Evolutionary conservation across 2,113 vertebrate genomes (phyloP), one percentile per base, ranked within the genome.

Genomic region (Oophaga pumilio): DNA sequence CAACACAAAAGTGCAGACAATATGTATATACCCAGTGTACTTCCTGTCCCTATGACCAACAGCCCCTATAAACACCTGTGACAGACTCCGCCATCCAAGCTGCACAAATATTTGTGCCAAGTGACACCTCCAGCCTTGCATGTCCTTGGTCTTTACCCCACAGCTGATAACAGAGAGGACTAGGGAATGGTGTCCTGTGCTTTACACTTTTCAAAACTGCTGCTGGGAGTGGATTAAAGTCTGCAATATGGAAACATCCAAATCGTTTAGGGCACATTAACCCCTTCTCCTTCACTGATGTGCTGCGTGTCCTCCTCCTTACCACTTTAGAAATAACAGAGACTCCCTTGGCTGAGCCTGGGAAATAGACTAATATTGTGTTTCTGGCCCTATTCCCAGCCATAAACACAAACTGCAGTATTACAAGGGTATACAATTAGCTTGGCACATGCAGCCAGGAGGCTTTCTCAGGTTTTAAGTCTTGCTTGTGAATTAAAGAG

Each of bases 351-450:
- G 18, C 62, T 14, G 49, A 62, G 68, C 56, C 68, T 81, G 68
- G 78, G 66, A 81, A 73, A 74, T 87, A 59, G 77, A 71, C 86
- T 73, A 74, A 87, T 73, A 82, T 68, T 60, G 53, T 74, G 76
- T 53, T 28, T 1, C 66, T 82, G 86, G 86, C 86, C 79, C 18
- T 5, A 4, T 87, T 82, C 86, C 79, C 68, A 64, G 78, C 79
- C 53, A 62, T 60, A 73, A 87, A 74, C n/a, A 73, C 56, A 82
- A 86, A 74, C 66, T 82, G 78, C 86, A 74, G 78, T 59, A 87
- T 74, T 81, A 74, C 57, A 76, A 73, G 66, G 68, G 50, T 87
- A 64, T 60, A 71, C 77, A 81, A 81, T 80, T 33, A 87, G 62
- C 76, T 50, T 66, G 85, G 85, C 85, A 79, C 74, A 77, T 26